Evolutionary conservation across 2,888 invertebrate species (phyloP).

Genomic region (Xanthia togata): DNA sequence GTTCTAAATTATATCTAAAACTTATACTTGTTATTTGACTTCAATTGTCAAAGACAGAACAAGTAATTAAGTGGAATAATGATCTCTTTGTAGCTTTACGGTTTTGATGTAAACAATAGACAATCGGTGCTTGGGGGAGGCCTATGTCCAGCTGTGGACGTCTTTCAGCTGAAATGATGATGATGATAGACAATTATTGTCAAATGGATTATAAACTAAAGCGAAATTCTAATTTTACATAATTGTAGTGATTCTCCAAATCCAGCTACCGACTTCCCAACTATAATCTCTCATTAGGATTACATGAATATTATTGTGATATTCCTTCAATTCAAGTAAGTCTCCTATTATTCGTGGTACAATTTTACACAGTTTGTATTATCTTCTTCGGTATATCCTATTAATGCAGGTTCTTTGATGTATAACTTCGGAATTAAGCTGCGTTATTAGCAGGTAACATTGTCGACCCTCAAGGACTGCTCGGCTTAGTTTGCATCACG

Average conservation of each 20-base stretch:
- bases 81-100: conserved; percentile 1
- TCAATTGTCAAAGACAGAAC: not conserved
- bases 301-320: conserved; percentile 4
- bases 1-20: not conserved
- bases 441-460: conserved; percentile 35
- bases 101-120: conserved; percentile 2
- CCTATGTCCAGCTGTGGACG: no score
- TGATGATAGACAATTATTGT: not conserved
- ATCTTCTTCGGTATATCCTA: conserved; percentile 11
- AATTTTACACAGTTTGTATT: not conserved
- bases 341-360: no score
- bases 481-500: not conserved
- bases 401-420: conserved; percentile 10
- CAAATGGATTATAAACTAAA: conserved; percentile 2
- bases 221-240: conserved; percentile 5
- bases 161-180: no score
- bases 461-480: conserved; percentile 10
- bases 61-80: conserved; percentile 2
- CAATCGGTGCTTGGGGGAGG: no score
- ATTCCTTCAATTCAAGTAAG: not conserved
- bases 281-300: conserved; percentile 20
- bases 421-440: conserved; percentile 31
- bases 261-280: not conserved
- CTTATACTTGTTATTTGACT: not conserved
- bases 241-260: conserved; percentile 5